Evolutionary conservation across 2,888 invertebrate species (phyloP), one percentile per base, ranked within the genome.

Genomic region (Leptopilina myrica): DNA sequence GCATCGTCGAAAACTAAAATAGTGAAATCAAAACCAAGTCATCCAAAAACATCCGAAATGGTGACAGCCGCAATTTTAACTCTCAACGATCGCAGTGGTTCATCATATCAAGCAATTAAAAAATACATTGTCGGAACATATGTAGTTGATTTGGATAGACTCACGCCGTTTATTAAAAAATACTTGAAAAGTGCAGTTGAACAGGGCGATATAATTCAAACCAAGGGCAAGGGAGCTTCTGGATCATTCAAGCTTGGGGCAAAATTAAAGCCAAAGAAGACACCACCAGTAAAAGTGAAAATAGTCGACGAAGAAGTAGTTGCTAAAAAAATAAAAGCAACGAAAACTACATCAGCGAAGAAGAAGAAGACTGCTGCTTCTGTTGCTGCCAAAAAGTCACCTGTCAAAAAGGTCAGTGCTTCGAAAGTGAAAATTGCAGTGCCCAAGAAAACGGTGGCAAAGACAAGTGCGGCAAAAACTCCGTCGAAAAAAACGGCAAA

Each of bases 101-200:
- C 94, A 0, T 94, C 94, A 0, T 86, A 90, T 83, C 92, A 89
- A 88, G 93, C 94, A 2, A 95, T 95, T 88, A 95, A 94, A 88
- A 95, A 95, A 87, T 95, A 94, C 88, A 93, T 95, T 67, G 90
- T 92, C 11, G 91, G 92, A 43, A 93, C 93, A 79, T 94, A 95
- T 92, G 93, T 93, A 79, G 92, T 94, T 5, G 94, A 95, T 86
- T 92, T 92, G 0, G 93, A 93, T 80, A 94, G 94, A 85, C 87
- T 93, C 73, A 92, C 93, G 1, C 93, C 93, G 3, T 94, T 93
- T 89, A 94, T 95, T 84, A 94, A 93, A 82, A 94, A 93, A 79
- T 94, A 93, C 83, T 85, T 95, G 82, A 94, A 94, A 87, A 88
- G 91, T n/a, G 93, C 94, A 20, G 93, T 95, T 15, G 92, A 90